These are phyloP conservation scores for Pristiophorus japonicus DNA, from an alignment of 2,113 vertebrate species.

Conservation along the genomic window DNA sequence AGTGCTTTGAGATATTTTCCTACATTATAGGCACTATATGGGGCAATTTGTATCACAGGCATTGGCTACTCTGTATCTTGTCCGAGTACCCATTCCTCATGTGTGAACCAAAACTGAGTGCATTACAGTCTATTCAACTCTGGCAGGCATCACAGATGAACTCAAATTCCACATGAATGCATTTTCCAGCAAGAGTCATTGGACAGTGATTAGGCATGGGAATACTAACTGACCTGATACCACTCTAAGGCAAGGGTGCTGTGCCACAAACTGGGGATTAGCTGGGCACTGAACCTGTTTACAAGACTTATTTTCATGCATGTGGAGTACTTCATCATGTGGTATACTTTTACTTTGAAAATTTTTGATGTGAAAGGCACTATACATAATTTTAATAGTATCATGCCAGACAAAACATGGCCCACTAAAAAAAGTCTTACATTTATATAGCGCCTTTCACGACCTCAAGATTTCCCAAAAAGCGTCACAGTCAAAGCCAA, in stretches of 20 bases:
- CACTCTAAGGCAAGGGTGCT: background rate
- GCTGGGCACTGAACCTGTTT: background rate
- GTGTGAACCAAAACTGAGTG: background rate
- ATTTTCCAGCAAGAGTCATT: background rate
- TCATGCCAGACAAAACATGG: background rate
- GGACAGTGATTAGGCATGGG: background rate
- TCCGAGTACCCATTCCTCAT: background rate
- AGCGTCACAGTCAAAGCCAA: background rate
- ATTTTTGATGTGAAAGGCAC: background rate
- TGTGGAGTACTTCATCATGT: no score
- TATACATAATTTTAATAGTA: background rate
- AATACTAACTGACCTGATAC: background rate
- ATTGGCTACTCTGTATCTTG: background rate
- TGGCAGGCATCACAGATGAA: background rate
- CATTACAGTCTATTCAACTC: background rate
- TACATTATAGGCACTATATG: background rate
- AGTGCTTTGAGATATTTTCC: background rate
- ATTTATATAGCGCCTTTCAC: background rate
- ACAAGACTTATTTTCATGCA: background rate
- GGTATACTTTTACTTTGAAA: no score
- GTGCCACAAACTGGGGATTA: background rate
- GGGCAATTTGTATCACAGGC: background rate
- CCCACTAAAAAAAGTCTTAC: background rate
- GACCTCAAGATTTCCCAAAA: background rate
- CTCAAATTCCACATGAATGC: background rate